Conservation (phyloP, 2,888 invertebrate species). For the Syrphus vitripennis region DNA sequence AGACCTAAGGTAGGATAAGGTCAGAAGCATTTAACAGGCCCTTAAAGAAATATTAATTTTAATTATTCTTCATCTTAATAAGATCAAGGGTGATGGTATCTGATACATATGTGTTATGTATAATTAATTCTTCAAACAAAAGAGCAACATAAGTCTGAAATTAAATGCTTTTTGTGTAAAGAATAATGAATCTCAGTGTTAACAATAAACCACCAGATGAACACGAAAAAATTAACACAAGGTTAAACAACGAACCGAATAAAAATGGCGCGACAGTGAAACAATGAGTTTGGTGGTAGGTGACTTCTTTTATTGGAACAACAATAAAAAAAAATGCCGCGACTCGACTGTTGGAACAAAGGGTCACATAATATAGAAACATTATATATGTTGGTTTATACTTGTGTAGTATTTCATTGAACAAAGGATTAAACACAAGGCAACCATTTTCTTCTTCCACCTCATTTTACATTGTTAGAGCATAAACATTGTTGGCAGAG, state of each 20-base stretch:
- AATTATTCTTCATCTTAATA: no score
- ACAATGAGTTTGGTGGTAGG: background rate
- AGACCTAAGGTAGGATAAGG: no score
- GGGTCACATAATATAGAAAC: background rate
- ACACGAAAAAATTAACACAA: slow-evolving; percentile 21
- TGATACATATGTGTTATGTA: no score
- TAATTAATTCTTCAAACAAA: no score
- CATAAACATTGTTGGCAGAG: background rate
- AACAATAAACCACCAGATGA: background rate
- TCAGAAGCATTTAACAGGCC: no score
- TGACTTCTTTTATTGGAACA: background rate
- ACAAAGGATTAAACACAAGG: background rate
- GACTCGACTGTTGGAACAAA: slow-evolving; percentile 31
- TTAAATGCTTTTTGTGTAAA: no score
- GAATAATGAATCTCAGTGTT: no score
- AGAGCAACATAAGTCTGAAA: no score
- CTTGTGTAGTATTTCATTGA: background rate
- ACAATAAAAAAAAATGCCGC: slow-evolving; percentile 16
- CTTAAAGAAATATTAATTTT: no score
- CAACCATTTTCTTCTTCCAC: background rate
- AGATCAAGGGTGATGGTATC: no score
- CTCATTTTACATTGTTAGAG: background rate
- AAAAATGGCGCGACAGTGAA: background rate
- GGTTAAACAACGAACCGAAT: background rate
- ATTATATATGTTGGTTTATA: background rate